Conservation (phyloP, 53 echinoderm and acorn worm genomes). For the Echinometra lucunter region DNA sequence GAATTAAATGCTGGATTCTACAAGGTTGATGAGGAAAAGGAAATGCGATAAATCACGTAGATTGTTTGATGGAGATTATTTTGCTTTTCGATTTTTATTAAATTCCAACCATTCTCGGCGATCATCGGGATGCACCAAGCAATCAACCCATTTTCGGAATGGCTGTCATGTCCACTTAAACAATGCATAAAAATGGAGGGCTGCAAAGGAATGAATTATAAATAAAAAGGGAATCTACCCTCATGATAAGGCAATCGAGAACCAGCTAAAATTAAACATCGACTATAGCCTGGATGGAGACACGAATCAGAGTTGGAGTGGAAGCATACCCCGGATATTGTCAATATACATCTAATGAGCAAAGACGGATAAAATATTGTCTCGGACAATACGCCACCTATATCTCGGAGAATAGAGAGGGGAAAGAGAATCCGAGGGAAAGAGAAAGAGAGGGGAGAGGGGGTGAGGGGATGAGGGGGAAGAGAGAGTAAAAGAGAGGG, state of each 20-base stretch:
- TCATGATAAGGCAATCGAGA: neutral
- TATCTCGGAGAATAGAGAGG: neutral
- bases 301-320: conserved; percentile 1
- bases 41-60: neutral
- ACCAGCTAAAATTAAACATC: neutral
- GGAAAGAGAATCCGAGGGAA: neutral
- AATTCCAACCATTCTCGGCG: neutral
- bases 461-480: neutral
- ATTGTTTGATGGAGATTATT: neutral
- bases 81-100: neutral
- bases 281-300: neutral
- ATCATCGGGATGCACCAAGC: neutral
- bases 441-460: neutral
- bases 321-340: neutral
- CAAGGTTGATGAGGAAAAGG: no score
- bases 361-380: conserved; percentile 11
- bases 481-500: neutral
- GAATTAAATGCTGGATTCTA: no score
- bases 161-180: neutral
- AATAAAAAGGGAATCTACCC: neutral
- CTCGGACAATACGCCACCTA: neutral
- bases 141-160: neutral
- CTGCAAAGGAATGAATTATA: neutral
- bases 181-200: neutral
- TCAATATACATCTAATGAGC: conserved; percentile 18